These are phyloP conservation scores for Baryphthengus martii DNA, from an alignment of 2,113 vertebrate genomes.

Conservation along the genomic window DNA sequence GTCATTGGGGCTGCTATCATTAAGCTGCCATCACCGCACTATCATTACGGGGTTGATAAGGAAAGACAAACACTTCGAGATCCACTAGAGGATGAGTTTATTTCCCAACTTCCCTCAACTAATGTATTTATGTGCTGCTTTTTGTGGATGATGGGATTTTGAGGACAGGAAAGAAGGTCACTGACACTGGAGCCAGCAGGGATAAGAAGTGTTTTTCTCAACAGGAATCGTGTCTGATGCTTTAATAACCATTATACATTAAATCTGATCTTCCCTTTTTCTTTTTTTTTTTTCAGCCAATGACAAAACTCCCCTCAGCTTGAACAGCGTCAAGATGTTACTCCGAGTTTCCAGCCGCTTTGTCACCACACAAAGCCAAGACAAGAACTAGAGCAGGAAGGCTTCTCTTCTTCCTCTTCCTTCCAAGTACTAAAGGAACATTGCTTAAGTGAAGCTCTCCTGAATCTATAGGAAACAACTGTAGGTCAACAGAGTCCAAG, in stretches of 20 bases:
- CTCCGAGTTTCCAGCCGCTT: not conserved
- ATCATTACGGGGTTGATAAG: slow-evolving; percentile 40
- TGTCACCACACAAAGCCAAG: not conserved
- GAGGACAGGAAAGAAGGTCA: not conserved
- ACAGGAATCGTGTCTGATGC: not conserved
- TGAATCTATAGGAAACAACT: not conserved
- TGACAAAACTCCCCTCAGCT: not conserved
- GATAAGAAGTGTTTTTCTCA: not conserved
- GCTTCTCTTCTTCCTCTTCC: too few species aligned
- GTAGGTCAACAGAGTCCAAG: fast-evolving
- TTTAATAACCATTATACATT: not conserved
- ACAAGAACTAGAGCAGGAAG: not conserved
- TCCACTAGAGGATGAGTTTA: not conserved
- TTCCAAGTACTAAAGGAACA: not conserved
- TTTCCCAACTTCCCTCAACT: not conserved
- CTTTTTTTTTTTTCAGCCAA: not conserved
- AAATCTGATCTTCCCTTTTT: not conserved
- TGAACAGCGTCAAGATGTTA: not conserved
- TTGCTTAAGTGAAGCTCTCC: too few species aligned
- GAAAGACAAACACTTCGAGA: not conserved
- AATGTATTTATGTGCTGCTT: not conserved
- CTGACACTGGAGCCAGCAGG: not conserved
- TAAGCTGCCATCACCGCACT: slow-evolving; percentile 48
- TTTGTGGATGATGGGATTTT: not conserved
- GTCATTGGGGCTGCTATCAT: slow-evolving; percentile 45